Percentiles rank a stretch among this genome's conserved stretches.
phyloP scores from a whole-genome alignment of 2,113 vertebrate genomes.

The Sander vitreus region DNA sequence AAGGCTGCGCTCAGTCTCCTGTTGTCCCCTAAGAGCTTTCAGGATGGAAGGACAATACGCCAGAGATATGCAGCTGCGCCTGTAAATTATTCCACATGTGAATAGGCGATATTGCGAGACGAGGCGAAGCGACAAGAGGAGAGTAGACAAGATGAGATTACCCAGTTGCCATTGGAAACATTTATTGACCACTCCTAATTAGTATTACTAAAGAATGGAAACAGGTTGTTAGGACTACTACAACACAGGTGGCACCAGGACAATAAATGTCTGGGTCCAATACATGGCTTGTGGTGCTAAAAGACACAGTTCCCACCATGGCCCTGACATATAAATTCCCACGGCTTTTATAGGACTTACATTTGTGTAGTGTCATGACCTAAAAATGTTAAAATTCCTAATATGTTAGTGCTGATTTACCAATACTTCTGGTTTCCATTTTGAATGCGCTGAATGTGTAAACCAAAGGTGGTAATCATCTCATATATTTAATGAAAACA shows the following conservation, averaged over 20 bases:
- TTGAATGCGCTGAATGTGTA: neutral
- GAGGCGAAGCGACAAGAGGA: slow-evolving; percentile 28
- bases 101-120: slow-evolving; percentile 2
- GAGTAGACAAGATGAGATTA: slow-evolving; percentile 47
- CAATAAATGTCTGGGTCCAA: slow-evolving; percentile 13
- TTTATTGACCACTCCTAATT: slow-evolving; percentile 20
- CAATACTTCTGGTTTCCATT: neutral
- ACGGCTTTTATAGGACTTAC: neutral
- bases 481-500: neutral
- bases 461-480: neutral
- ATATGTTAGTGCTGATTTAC: neutral
- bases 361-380: neutral
- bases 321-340: slow-evolving; percentile 15
- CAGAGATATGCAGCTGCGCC: slow-evolving; percentile 35
- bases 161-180: slow-evolving; percentile 16
- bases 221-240: slow-evolving; percentile 25
- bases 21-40: slow-evolving; percentile 26
- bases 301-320: slow-evolving; percentile 70
- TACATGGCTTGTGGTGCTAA: slow-evolving; percentile 31
- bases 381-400: neutral
- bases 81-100: slow-evolving; percentile 33
- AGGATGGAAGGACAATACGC: slow-evolving; percentile 17
- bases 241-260: slow-evolving; percentile 29
- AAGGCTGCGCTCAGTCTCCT: slow-evolving; percentile 20
- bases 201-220: neutral